Evolutionary conservation across 2,113 vertebrate genomes (phyloP).

Genomic region (Centrocercus urophasianus): DNA sequence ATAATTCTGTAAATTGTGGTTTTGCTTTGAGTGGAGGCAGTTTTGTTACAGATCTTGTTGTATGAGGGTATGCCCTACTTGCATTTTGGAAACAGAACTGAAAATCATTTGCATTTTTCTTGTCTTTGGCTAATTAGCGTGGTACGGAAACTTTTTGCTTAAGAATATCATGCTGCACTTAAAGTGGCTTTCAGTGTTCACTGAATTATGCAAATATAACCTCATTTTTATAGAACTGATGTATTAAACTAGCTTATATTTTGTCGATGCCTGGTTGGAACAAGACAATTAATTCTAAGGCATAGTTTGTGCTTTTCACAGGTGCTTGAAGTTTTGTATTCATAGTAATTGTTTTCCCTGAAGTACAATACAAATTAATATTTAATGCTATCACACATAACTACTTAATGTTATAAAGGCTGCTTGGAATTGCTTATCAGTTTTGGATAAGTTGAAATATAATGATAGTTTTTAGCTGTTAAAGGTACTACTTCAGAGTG

Average conservation of each 20-base stretch:
- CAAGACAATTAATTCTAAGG: conserved; percentile 39
- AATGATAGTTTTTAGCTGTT: conserved; percentile 11
- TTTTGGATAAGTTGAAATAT: conserved; percentile 38
- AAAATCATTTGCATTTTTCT: conserved; percentile 25
- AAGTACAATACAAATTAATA: conserved; percentile 71
- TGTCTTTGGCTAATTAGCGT: conserved; percentile 20
- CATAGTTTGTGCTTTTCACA: conserved; percentile 47
- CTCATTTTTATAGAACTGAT: conserved; percentile 8
- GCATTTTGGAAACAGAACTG: background rate
- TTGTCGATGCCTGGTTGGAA: conserved; percentile 17
- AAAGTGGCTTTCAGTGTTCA: conserved; percentile 33
- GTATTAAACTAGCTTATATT: conserved; percentile 3
- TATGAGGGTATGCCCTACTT: background rate
- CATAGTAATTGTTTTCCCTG: conserved; percentile 67
- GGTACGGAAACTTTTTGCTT: conserved; percentile 45
- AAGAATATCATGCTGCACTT: conserved; percentile 25
- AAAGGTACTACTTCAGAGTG: background rate
- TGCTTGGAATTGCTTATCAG: conserved; percentile 59
- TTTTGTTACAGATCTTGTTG: background rate
- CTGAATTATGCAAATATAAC: conserved; percentile 70
- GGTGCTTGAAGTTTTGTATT: conserved; percentile 63
- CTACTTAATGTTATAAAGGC: conserved; percentile 66
- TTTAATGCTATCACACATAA: conserved; percentile 67
- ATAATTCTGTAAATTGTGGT: background rate
- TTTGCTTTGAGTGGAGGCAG: background rate